Base-by-base conservation (phyloP, 2,888 invertebrate genomes). In the Ichneumoninae sp. region DNA sequence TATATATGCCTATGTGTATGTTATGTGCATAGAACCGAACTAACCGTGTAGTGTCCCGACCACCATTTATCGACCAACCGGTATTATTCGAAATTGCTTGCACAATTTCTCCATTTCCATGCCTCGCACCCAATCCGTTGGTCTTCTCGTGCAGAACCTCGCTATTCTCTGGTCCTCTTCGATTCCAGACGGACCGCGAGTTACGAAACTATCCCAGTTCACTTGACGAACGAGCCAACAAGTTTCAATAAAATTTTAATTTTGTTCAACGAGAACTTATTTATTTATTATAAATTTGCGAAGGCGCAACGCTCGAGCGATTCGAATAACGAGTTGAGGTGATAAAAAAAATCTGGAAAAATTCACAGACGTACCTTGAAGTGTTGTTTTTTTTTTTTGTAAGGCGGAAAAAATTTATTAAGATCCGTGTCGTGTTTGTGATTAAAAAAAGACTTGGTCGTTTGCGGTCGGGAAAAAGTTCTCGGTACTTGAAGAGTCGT, bases 71-170 rank as follows among this genome's bases (percentile, higher is more conserved):
- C 81, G 81, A 68, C 60, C 68, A 69, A 19, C 66, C 54, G 22
- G 22, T 75, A 81, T 81, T 81, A 81, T 81, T 47, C 74, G 50
- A 70, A 81, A 81, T 74, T 75, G 74, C 47, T 81, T 36, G 60
- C 74, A 70, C 70, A 60, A 50, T 70, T 54, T 30, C 65, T 68
- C 57, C 44, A 68, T 76, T 76, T 68, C 76, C 52, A 54, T 66
- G 36, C 13, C 36, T 22, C 36, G 40, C 66, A 1, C 52, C 52
- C 54, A 26, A 52, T 26, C 47, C n/a, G 40, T 1, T 13, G 54
- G 60, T 26, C 47, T 50, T 33, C 33, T 33, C 63, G 19, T 33
- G 50, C 47, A 33, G 65, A 65, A 30, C 63, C 47, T 16, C 19
- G n/a, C 33, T 47, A 74, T 74, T 74, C 47, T 50, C 26, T 26